A percentile compares a stretch with the other conserved stretches of the same genome.
Evolutionary conservation across 2,888 invertebrate species (phyloP).

Genomic region (Hyles lineata): DNA sequence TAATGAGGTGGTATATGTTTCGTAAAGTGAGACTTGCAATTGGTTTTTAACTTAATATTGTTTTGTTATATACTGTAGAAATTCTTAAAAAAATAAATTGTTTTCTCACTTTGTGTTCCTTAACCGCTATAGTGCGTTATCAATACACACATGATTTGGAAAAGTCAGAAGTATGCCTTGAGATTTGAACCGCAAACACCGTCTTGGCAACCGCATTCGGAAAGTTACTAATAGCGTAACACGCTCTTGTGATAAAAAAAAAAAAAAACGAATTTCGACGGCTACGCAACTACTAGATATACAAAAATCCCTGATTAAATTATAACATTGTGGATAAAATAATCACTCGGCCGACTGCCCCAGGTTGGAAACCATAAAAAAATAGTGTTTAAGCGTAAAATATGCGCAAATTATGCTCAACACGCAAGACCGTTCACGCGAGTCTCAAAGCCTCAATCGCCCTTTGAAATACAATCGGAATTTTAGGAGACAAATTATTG

Average conservation of each 20-base stretch:
- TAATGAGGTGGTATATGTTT: conserved; percentile 12
- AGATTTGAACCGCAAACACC: not conserved
- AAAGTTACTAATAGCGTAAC: too few species aligned
- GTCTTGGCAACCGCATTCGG: too few species aligned
- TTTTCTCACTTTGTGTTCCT: not conserved
- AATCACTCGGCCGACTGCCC: conserved; percentile 6
- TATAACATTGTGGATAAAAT: not conserved
- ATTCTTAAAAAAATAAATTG: too few species aligned
- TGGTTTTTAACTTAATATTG: not conserved
- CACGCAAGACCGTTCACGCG: conserved; percentile 59
- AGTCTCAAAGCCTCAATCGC: conserved; percentile 38
- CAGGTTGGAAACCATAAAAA: conserved; percentile 48
- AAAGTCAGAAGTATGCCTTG: not conserved
- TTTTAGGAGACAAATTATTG: not conserved
- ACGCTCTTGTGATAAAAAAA: too few species aligned
- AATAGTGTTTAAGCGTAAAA: conserved; percentile 56
- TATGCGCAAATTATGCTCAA: conserved; percentile 66
- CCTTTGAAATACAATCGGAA: not conserved
- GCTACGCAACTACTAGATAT: not conserved
- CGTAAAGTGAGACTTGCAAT: not conserved
- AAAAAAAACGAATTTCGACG: too few species aligned
- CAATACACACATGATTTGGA: too few species aligned
- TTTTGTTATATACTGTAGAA: not conserved
- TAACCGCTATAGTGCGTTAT: too few species aligned
- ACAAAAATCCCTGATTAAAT: conserved; percentile 6